These are phyloP conservation scores for Melanogrammus aeglefinus DNA, from an alignment of 2,797 vertebrate genomes.

Conservation along the genomic window DNA sequence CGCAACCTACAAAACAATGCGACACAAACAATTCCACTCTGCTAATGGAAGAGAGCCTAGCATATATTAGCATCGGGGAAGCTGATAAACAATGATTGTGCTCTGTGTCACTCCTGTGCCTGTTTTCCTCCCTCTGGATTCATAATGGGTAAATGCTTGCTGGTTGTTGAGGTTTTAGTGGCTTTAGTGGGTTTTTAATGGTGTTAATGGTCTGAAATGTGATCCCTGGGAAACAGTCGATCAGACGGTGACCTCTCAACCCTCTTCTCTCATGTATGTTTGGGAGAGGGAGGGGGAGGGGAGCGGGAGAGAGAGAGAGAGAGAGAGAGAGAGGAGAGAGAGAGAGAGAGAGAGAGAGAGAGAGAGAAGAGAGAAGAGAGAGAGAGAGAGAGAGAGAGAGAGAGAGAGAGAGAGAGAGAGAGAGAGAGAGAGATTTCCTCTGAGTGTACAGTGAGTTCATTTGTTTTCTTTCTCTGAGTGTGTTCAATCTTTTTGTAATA, in stretches of 20 bases:
- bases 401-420: conserved; percentile 4
- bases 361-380: not conserved
- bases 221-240: conserved; percentile 73
- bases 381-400: too few relatives aligned
- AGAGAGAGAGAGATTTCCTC: conserved; percentile 37
- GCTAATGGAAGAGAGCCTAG: conserved; percentile 13
- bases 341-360: conserved; percentile 21
- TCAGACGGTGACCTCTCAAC: conserved; percentile 66
- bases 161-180: conserved; percentile 77
- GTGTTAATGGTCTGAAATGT: conserved; percentile 80
- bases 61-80: not conserved
- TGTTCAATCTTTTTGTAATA: conserved; percentile 36
- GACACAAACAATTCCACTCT: conserved; percentile 9
- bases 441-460: conserved; percentile 52
- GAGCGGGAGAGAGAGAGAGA: conserved; percentile 26
- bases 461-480: conserved; percentile 12
- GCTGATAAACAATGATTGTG: conserved; percentile 29
- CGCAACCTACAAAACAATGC: not conserved
- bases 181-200: conserved; percentile 83
- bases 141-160: conserved; percentile 72
- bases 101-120: conserved; percentile 28
- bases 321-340: not conserved
- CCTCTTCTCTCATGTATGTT: conserved; percentile 20
- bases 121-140: conserved; percentile 53
- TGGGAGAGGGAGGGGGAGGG: not conserved